Evolutionary conservation across 2,113 vertebrate genomes (phyloP), one percentile per base, ranked within the genome.

Genomic region (Syngnathus scovelli): DNA sequence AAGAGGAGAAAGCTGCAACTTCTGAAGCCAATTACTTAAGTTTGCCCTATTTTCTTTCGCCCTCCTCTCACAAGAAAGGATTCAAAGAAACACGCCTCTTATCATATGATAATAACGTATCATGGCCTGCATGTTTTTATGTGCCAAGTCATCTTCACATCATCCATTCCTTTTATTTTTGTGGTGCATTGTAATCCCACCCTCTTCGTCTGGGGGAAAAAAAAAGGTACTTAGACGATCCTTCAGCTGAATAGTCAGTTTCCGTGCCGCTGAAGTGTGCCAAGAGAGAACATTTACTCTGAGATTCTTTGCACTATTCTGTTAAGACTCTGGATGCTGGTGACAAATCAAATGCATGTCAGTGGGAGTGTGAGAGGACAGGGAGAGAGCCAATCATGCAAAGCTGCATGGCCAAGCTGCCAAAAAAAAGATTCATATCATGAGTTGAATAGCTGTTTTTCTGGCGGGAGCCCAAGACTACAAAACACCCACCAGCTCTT

Each of bases 391-490:
- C 87, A 84, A 80, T 89, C 87, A 89, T 88, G 88, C 89, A 90
- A 89, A 90, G 85, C 89, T 83, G 79, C 70, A 78, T 71, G 72
- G 72, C 79, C 63, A 79, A 55, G 71, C 78, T 83, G 83, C 80
- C 86, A 86, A 88, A 88, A 88, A 27, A 86, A 77, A 89, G 88
- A 90, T 89, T 90, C 87, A 72, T 84, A 86, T 89, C 81, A 58
- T 67, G 72, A 83, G 77, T 79, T 62, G 79, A 89, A 81, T 77
- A 76, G 80, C 78, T 62, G 73, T 61, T 78, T 33, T 67, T 48
- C 43, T 21, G 36, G 51, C 55, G 43, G 54, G 23, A 38, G 68
- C 38, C 64, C 7, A 60, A 63, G 74, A 81, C 72, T 43, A 44
- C 39, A 27, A 62, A 44, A 44, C 70, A 77, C 64, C 61, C 65